Evolutionary conservation across 1,140 invertebrate species (phyloP).

Genomic region (Bombus ignitus): DNA sequence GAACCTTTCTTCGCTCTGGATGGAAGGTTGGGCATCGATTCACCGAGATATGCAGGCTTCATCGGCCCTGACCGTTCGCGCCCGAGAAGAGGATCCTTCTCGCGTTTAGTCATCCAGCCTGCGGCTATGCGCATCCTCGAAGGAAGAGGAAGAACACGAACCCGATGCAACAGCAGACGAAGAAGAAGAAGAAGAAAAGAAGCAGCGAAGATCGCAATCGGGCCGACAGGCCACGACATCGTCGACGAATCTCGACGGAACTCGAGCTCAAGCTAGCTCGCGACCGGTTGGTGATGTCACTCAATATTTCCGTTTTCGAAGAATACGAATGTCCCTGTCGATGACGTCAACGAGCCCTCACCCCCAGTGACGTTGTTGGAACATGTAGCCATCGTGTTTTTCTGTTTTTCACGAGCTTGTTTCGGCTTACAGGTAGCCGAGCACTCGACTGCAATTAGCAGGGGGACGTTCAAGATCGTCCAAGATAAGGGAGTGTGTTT

Average conservation of each 20-base stretch:
- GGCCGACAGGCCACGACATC: conserved; percentile 45
- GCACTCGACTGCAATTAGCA: conserved; percentile 21
- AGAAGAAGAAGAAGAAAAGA: conserved; percentile 45
- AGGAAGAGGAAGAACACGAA: conserved; percentile 20
- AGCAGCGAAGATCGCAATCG: conserved; percentile 59
- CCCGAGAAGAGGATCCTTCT: conserved; percentile 61
- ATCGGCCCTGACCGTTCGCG: conserved; percentile 54
- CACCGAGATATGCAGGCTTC: conserved; percentile 27
- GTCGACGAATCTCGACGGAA: conserved; percentile 63
- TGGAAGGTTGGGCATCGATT: conserved; percentile 4
- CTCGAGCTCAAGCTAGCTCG: conserved; percentile 10
- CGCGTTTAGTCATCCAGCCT: conserved; percentile 68
- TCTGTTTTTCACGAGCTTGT: not conserved
- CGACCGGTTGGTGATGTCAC: conserved; percentile 75
- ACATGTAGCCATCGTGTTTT: not conserved
- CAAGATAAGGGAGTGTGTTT: not conserved
- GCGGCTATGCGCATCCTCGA: conserved; percentile 38
- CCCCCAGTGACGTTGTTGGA: not conserved
- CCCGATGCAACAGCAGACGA: not conserved
- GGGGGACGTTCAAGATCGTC: not conserved
- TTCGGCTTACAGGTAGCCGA: not conserved
- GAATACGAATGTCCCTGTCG: conserved; percentile 25
- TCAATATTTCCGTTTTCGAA: conserved; percentile 70
- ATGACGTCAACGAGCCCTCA: conserved; percentile 44
- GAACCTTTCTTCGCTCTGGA: not conserved